Base-by-base conservation (phyloP, 2,113 vertebrate genomes). In the Malurus alboscapulatus region DNA sequence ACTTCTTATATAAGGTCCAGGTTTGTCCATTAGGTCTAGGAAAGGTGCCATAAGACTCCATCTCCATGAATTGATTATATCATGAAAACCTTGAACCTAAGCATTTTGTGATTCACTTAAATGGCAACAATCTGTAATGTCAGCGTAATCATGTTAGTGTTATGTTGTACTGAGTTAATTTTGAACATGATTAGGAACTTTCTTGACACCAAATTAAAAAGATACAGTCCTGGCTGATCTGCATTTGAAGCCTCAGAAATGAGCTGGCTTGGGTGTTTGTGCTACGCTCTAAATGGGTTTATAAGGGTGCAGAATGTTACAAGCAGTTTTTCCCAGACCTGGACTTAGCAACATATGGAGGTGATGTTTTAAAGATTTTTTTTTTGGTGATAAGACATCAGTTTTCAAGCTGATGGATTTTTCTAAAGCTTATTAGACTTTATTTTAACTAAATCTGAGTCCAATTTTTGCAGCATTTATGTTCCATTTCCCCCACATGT, bases 391-490 rank as follows among this genome's bases (percentile, higher is more conserved):
- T 95, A 94, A 82, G 93, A 88, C 84, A 84, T 94, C 72, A 38
- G 59, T 94, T 91, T 89, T 90, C 84, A 94, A 80, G 73, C 59
- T 80, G 91, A 90, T 81, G 85, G 75, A 57, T 85, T 94, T 92
- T 94, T 87, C 53, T 93, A 84, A 90, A 90, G 57, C 65, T 72
- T 92, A 88, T 91, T 92, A 84, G 50, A 69, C 25, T 95, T 80
- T 53, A 88, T 93, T 93, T 96, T 85, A 93, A 92, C 47, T 68
- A 80, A 94, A 90, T 71, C 87, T 93, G 84, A 94, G 82, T 93
- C 62, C 45, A 91, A 78, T 93, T 91, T 90, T 95, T 93, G 75
- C 74, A 85, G 77, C 85, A 78, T 94, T 94, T 91, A 68, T 1
- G 26, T 85, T 95, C 75, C 59, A 62, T 73, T 94, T 88, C 72